phyloP scores from a whole-genome alignment of 2,113 vertebrate genomes.

The Trematomus loennbergii region DNA sequence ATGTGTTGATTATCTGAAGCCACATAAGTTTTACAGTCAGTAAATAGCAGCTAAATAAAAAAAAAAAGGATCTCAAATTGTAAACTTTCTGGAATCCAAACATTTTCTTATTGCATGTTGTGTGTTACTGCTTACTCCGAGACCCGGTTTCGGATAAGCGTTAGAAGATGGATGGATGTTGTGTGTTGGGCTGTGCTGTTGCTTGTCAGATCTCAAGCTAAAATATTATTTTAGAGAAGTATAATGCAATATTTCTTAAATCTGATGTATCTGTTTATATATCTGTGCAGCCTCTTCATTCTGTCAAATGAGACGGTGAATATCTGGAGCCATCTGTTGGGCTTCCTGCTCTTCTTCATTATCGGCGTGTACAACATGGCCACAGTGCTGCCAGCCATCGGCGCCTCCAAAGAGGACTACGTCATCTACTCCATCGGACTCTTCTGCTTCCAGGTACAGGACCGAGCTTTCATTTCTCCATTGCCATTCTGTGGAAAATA shows the following conservation, averaged over 20 bases:
- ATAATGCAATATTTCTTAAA: not conserved
- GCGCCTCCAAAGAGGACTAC: constrained; percentile 92
- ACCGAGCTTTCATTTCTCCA: not conserved
- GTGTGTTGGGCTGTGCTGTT: too few species aligned
- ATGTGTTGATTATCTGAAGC: too few species aligned
- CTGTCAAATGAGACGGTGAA: constrained; percentile 95
- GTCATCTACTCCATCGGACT: constrained; percentile 94
- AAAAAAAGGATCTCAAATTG: not conserved
- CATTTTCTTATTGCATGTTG: not conserved
- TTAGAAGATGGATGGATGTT: too few species aligned
- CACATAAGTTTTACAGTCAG: not conserved
- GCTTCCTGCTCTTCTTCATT: constrained; percentile 93
- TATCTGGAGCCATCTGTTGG: constrained; percentile 96
- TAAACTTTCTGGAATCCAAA: not conserved
- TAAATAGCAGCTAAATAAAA: not conserved
- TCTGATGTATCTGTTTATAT: not conserved
- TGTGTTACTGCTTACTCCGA: too few species aligned
- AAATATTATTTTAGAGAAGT: not conserved
- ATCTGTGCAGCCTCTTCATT: constrained; percentile 89
- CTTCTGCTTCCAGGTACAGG: constrained; percentile 94
- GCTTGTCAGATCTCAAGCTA: too few species aligned
- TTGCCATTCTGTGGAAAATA: not conserved
- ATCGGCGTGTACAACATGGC: constrained; percentile 93
- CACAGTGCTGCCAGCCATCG: constrained; percentile 87
- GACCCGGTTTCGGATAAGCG: too few species aligned